A percentile compares a stretch with the other conserved stretches of the same genome.
Evolutionary conservation across 2,797 vertebrate species (phyloP).

Genomic region (Alosa sapidissima): DNA sequence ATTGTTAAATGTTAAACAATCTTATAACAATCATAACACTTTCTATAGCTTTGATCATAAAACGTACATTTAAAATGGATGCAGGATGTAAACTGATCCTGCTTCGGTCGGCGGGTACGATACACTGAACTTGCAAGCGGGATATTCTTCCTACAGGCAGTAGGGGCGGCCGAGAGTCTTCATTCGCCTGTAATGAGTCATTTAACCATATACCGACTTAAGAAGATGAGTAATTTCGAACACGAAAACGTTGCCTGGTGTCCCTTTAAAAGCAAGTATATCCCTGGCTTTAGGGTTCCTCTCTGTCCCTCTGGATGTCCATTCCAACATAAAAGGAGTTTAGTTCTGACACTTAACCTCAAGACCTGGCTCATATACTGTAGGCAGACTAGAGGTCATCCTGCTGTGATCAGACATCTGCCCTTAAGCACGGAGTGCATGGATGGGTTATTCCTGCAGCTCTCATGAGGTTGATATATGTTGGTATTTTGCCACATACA

Average conservation of each 20-base stretch:
- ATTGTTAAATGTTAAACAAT: background rate
- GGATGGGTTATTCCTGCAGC: background rate
- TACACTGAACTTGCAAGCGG: too few relatives aligned
- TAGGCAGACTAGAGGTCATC: constrained; percentile 11
- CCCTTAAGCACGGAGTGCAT: background rate
- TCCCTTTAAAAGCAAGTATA: too few relatives aligned
- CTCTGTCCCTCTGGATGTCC: background rate
- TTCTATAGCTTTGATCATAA: background rate
- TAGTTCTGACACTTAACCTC: constrained; percentile 25
- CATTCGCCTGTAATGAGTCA: too few relatives aligned
- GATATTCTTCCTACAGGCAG: too few relatives aligned
- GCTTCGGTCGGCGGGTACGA: too few relatives aligned
- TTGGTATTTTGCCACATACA: background rate
- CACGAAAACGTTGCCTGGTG: too few relatives aligned
- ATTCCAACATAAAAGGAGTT: background rate
- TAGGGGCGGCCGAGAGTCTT: too few relatives aligned
- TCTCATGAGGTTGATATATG: background rate
- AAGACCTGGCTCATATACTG: background rate
- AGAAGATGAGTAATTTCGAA: too few relatives aligned
- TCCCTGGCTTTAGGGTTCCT: background rate
- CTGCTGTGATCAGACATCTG: constrained; percentile 27
- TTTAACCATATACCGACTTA: too few relatives aligned
- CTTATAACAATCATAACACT: background rate
- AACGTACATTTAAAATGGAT: background rate
- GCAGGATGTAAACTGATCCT: too few relatives aligned